Base-by-base conservation (phyloP, 1,140 invertebrate species). In the Argopecten irradians region DNA sequence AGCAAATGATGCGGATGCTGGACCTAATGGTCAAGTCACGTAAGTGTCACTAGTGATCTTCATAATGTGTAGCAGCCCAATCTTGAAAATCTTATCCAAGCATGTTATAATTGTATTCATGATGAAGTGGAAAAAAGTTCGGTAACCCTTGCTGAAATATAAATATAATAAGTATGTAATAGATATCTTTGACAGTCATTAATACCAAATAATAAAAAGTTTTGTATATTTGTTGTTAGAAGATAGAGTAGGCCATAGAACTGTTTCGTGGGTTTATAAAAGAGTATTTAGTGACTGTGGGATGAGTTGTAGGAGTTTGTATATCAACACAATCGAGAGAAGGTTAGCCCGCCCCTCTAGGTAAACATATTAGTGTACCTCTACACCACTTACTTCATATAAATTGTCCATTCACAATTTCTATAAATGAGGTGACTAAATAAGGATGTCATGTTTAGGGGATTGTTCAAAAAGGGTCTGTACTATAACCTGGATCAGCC, bases 1-100 rank as follows among this genome's bases (percentile, higher is more conserved):
- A 92, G 98, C 98, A 0, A 98, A 97, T 0, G 99, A 99, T 94
- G 97, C 97, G 93, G 99, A 99, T 96, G 96, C 97, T 84, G 98
- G 98, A 55, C 97, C 98, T 92, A 99, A 99, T 95, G 97, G 98
- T n/a, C 87, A 93, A 43, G 94, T 95, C 43, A 97, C 91, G 94
- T 95, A 0, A 99, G 99, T 94, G 43, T n/a, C 41, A 22, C 33
- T 14, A 34, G n/a, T n/a, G n/a, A n/a, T n/a, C n/a, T n/a, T n/a
- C n/a, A n/a, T n/a, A n/a, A n/a, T n/a, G n/a, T n/a, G n/a, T n/a
- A n/a, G n/a, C n/a, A n/a, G n/a, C n/a, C n/a, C n/a, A n/a, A n/a
- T n/a, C n/a, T n/a, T n/a, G n/a, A n/a, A n/a, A n/a, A n/a, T n/a
- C n/a, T n/a, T n/a, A n/a, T n/a, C n/a, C n/a, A n/a, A n/a, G n/a